phyloP scores from a whole-genome alignment of 2,797 vertebrate genomes.

The Macroramphosus scolopax region DNA sequence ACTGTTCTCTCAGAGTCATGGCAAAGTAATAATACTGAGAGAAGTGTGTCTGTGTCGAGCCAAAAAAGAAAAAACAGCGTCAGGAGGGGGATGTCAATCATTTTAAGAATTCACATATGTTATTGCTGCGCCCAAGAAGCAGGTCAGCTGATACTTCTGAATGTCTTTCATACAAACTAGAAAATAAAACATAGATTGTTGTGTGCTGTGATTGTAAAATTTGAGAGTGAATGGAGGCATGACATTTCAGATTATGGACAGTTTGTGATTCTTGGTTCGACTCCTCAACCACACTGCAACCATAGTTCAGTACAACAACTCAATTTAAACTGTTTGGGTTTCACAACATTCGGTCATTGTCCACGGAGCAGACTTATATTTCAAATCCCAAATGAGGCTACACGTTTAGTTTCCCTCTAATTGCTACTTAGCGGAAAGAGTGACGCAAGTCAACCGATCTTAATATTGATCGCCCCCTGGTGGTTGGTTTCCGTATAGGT shows the following conservation, averaged over 20 bases:
- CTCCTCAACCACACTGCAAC: too few species aligned
- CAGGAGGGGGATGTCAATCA: slow-evolving; percentile 35
- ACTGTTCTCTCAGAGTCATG: slow-evolving; percentile 1
- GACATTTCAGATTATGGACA: too few species aligned
- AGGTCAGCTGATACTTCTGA: slow-evolving; percentile 6
- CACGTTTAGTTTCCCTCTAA: background rate
- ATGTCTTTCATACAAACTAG: background rate
- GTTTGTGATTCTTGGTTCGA: background rate
- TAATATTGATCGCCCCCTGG: too few species aligned
- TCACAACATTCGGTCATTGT: background rate
- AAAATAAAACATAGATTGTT: background rate
- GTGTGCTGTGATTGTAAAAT: too few species aligned
- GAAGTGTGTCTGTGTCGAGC: slow-evolving; percentile 11
- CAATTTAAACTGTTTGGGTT: too few species aligned
- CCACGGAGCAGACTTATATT: slow-evolving; percentile 10
- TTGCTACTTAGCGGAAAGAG: background rate
- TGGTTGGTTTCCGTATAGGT: too few species aligned
- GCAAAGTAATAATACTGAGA: slow-evolving; percentile 7
- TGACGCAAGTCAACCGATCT: background rate
- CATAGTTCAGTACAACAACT: too few species aligned
- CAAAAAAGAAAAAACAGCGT: slow-evolving; percentile 8
- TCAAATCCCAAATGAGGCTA: slow-evolving; percentile 2
- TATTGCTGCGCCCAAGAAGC: slow-evolving; percentile 28
- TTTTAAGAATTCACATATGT: slow-evolving; percentile 52
- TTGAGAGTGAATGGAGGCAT: slow-evolving; percentile 11